Evolutionary conservation across 1,140 invertebrate genomes (phyloP).

Genomic region (Leptopilina boulardi): DNA sequence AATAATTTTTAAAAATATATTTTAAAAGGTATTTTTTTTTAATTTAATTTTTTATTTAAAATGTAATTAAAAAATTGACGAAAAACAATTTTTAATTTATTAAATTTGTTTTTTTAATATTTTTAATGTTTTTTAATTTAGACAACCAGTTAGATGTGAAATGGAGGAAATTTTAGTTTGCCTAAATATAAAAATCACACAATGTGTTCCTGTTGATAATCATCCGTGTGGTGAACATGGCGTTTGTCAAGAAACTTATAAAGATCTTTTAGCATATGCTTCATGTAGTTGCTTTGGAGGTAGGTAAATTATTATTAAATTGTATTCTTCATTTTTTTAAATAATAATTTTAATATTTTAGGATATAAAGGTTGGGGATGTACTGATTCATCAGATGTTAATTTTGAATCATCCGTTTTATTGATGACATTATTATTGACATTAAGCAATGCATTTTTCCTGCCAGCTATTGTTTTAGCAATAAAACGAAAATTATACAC

Average conservation of each 20-base stretch:
- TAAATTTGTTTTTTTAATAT: too few species aligned
- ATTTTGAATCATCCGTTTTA: constrained; percentile 81
- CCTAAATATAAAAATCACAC: constrained; percentile 75
- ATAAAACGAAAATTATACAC: constrained; percentile 84
- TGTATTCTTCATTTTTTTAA: background rate
- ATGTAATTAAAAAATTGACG: too few species aligned
- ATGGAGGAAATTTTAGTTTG: constrained; percentile 75
- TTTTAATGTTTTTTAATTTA: constrained; percentile 44
- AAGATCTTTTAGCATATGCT: constrained; percentile 75
- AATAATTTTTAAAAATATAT: background rate
- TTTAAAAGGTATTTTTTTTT: too few species aligned
- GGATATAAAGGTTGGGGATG: constrained; percentile 89
- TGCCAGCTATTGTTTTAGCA: constrained; percentile 90
- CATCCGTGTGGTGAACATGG: constrained; percentile 75
- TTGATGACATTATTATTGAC: constrained; percentile 86
- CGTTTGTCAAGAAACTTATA: constrained; percentile 76
- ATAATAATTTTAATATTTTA: constrained; percentile 57
- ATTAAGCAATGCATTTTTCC: constrained; percentile 90
- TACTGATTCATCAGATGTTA: constrained; percentile 85
- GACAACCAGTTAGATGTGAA: constrained; percentile 66
- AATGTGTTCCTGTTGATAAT: constrained; percentile 73
- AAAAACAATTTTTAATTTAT: too few species aligned
- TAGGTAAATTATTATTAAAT: constrained; percentile 46
- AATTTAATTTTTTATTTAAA: too few species aligned
- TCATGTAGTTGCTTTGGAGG: constrained; percentile 76